Evolutionary conservation across 2,113 vertebrate species (phyloP).

Genomic region (Polypterus bichir): DNA sequence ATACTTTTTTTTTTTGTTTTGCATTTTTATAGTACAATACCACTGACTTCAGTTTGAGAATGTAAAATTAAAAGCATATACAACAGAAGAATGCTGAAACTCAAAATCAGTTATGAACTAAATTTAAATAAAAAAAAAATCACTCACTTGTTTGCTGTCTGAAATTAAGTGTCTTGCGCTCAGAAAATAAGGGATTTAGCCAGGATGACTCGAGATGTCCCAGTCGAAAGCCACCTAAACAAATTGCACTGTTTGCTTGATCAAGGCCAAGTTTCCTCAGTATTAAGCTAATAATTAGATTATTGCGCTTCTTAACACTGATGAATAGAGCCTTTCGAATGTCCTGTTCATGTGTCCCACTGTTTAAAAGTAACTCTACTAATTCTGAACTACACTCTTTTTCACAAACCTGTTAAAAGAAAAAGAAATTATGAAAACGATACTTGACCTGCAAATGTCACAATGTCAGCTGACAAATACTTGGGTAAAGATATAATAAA

Average conservation of each 20-base stretch:
- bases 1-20: too few relatives aligned
- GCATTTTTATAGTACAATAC: too few relatives aligned
- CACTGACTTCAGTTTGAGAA: too few relatives aligned
- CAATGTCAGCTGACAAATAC: not conserved
- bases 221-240: constrained; percentile 78
- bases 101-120: too few relatives aligned
- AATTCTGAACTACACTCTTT: constrained; percentile 64
- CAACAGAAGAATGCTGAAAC: too few relatives aligned
- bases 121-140: not conserved
- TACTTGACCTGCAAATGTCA: not conserved
- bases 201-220: constrained; percentile 72
- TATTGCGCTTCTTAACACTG: constrained; percentile 64
- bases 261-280: constrained; percentile 77
- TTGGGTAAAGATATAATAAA: too few relatives aligned
- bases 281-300: constrained; percentile 63
- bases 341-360: constrained; percentile 73
- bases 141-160: constrained; percentile 44
- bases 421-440: constrained; percentile 13
- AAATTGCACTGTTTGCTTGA: constrained; percentile 69
- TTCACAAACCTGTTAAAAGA: constrained; percentile 58
- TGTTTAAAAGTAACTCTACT: constrained; percentile 71
- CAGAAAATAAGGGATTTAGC: constrained; percentile 74
- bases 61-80: too few relatives aligned
- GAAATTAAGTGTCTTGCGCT: constrained; percentile 38
- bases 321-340: constrained; percentile 61